phyloP scores from a whole-genome alignment of 2,797 vertebrate genomes.

The Cyprinodon diabolis region DNA sequence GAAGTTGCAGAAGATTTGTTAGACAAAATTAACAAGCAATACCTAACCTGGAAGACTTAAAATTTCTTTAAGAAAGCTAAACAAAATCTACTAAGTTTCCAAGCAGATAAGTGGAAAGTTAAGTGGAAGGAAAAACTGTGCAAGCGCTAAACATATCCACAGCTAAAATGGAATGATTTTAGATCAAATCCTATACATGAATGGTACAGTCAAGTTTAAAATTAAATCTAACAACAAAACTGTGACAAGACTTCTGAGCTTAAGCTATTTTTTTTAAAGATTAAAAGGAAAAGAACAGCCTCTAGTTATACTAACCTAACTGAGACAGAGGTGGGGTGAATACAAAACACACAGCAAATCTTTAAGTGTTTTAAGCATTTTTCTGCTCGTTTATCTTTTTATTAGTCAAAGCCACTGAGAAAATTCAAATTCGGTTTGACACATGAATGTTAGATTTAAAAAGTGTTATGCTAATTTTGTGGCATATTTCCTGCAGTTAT shows the following conservation, averaged over 20 bases:
- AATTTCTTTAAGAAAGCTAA: no score
- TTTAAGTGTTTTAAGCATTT: not conserved
- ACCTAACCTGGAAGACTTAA: no score
- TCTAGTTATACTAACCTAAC: not conserved
- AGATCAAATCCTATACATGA: no score
- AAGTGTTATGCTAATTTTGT: not conserved
- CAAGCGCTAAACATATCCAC: not conserved
- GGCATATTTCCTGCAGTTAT: no score
- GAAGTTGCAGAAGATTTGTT: no score
- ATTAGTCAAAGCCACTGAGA: not conserved
- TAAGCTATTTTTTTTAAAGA: not conserved
- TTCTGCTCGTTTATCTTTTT: not conserved
- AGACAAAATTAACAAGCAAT: no score
- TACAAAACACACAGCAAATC: not conserved
- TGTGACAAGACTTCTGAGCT: not conserved
- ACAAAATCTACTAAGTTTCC: not conserved
- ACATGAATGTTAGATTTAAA: not conserved
- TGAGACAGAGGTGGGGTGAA: not conserved
- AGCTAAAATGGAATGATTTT: not conserved
- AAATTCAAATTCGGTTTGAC: not conserved
- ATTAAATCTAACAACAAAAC: not conserved
- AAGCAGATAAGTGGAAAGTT: not conserved
- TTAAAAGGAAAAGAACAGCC: not conserved
- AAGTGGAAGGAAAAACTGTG: not conserved
- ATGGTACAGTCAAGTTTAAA: no score